Evolutionary conservation across 1,140 invertebrate genomes (phyloP), one percentile per base, ranked within the genome.

Genomic region (Dolichoris vasculosae): DNA sequence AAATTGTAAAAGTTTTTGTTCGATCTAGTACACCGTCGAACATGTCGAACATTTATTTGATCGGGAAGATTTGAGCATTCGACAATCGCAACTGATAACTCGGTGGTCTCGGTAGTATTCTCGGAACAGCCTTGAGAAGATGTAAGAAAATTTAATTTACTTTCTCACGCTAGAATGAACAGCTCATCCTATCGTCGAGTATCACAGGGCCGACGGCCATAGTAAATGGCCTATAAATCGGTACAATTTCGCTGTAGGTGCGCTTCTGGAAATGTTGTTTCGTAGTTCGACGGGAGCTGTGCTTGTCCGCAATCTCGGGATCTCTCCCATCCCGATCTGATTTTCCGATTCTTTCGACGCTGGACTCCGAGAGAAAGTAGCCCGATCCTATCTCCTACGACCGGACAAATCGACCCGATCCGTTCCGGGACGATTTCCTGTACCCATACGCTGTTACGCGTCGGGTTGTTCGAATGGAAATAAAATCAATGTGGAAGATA

Each of bases 171-270:
- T 43, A 38, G 23, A 43, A 43, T 73, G 69, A 73, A 20, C 69
- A 43, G 38, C 38, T 73, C 69, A 43, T 73, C 69, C 2, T 73
- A 73, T 73, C 69, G 38, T 26, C 2, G 20, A 73, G 69, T 23
- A 73, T 73, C 69, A 43, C 40, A 4, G 69, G 35, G 20, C 4
- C 64, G 30, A 11, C 11, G 30, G 9, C n/a, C 30, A 30, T 17
- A 9, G 40, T 43, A 43, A 43, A 26, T 4, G 40, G 15, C 85
- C 87, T 88, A 77, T 43, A 51, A 77, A 77, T 55, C 75, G 38
- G 30, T 51, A 46, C 15, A 46, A 51, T 51, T 77, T 77, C 40
- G 86, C 89, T 83, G n/a, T 63, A 51, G 64, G 43, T 69, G 64
- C 26, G 64, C 64, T 71, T 82, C 63, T 69, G 48, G 43, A 71